Evolutionary conservation across 1,140 invertebrate genomes (phyloP), one percentile per base, ranked within the genome.

Genomic region (Ostrea edulis): DNA sequence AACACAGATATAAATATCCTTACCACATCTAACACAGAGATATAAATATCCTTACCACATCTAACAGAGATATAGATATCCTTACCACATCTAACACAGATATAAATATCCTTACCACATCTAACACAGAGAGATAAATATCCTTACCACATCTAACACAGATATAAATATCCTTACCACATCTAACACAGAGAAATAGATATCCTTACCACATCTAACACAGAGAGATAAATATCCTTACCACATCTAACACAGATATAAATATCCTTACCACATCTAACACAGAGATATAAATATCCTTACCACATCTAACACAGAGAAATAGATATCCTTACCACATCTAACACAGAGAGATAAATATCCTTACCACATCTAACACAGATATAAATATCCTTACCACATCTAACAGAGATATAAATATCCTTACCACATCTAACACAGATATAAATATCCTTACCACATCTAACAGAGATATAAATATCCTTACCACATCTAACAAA

Each of bases 161-260:
- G 97, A n/a, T n/a, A n/a, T n/a, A n/a, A n/a, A n/a, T n/a, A n/a
- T n/a, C n/a, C 93, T 97, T 96, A 99, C 98, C 97, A 96, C 99
- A 99, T 96, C 99, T 99, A 99, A 96, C 99, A 99, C 95, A 97
- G 97, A n/a, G n/a, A n/a, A n/a, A n/a, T n/a, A n/a, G n/a, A n/a
- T n/a, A n/a, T n/a, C n/a, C 93, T 97, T 96, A 99, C 98, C 97
- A 96, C 99, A 99, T 96, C 99, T 99, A 99, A 96, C 99, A 99
- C 95, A 97, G 97, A n/a, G n/a, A n/a, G n/a, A n/a, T n/a, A n/a
- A n/a, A n/a, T n/a, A n/a, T n/a, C n/a, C 93, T 97, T 96, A 99
- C 98, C 97, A 96, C 99, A 99, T 96, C 99, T 99, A 99, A 96
- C 99, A 99, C 95, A 97, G 97, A n/a, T n/a, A n/a, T n/a, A n/a